Evolutionary conservation across 2,888 invertebrate species (phyloP), one percentile per base, ranked within the genome.

Genomic region (Caenorhabditis angaria): DNA sequence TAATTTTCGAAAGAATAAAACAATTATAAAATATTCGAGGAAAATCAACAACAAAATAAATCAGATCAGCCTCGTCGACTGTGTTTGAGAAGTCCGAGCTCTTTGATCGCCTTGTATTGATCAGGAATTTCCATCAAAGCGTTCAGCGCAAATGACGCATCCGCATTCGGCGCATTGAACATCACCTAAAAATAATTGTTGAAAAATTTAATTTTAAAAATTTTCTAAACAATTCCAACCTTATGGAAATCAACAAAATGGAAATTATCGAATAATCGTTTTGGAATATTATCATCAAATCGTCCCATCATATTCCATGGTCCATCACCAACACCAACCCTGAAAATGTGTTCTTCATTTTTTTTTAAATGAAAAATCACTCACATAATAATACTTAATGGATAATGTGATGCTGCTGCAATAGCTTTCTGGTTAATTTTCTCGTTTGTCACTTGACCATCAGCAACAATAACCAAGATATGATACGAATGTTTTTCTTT

Each of bases 281-380:
- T 84, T 8, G 90, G 89, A 53, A 90, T 83, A 28, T 86, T 85
- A 69, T 90, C 89, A 80, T 90, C 90, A 83, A 89, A 90, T 65
- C 89, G 88, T 55, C 88, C 88, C 89, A 90, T 90, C 84, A 88
- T 88, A 60, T 89, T 88, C 90, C 90, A 90, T 0, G 90, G 90
- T 25, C 90, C 90, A 79, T 90, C 90, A 20, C 90, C 90, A 1
- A 90, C 90, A 10, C 90, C 90, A 4, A 90, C 89, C 87, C 85
- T 85, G 65, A 22, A 76, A 65, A 53, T 61, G 6, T 25, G 8
- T 12, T 22, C n/a, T n/a, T n/a, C n/a, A n/a, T n/a, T n/a, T n/a
- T n/a, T n/a, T n/a, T n/a, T n/a, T n/a, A 1, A 55, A 53, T 12
- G 27, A 25, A 50, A 25, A 24, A 35, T 20, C 35, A 60, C 82